Conservation (phyloP, 2,888 invertebrate species). For the Hetaerina titia region DNA sequence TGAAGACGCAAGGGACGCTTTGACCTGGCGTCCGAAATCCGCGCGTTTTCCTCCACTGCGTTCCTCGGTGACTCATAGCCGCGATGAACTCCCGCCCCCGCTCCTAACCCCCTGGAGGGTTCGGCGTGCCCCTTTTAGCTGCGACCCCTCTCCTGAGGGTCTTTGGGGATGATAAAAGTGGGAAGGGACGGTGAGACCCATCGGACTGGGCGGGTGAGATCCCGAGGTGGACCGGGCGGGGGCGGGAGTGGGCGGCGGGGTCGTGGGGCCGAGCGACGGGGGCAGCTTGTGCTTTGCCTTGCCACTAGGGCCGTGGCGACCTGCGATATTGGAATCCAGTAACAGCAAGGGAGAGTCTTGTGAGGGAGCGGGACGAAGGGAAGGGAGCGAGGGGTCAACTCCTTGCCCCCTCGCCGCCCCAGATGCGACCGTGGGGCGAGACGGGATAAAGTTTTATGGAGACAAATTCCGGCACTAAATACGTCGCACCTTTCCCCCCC, state of each 20-base stretch:
- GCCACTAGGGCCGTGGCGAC: slow-evolving; percentile 21
- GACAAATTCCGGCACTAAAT: slow-evolving; percentile 69
- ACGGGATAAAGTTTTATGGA: slow-evolving; percentile 68
- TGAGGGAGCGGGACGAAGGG: background rate
- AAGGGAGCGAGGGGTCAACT: background rate
- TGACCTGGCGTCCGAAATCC: background rate
- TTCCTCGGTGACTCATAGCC: slow-evolving; percentile 1
- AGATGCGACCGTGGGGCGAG: slow-evolving; percentile 17
- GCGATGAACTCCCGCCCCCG: background rate
- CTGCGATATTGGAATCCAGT: slow-evolving; percentile 59
- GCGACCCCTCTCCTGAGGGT: slow-evolving; percentile 33
- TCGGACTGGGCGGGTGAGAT: background rate
- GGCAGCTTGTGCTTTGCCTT: background rate
- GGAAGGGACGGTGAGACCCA: background rate
- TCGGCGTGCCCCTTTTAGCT: background rate
- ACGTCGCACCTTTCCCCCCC: slow-evolving; percentile 39
- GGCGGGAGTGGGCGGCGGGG: background rate
- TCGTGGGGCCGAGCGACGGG: slow-evolving; percentile 20
- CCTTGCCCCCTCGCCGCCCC: background rate
- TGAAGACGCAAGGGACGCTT: background rate
- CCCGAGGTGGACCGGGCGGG: background rate
- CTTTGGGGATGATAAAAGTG: slow-evolving; percentile 40
- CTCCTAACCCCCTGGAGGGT: background rate
- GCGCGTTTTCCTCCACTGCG: background rate
- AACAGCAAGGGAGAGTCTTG: background rate